Evolutionary conservation across 2,113 vertebrate genomes (phyloP).

Genomic region (Gopherus evgoodei): DNA sequence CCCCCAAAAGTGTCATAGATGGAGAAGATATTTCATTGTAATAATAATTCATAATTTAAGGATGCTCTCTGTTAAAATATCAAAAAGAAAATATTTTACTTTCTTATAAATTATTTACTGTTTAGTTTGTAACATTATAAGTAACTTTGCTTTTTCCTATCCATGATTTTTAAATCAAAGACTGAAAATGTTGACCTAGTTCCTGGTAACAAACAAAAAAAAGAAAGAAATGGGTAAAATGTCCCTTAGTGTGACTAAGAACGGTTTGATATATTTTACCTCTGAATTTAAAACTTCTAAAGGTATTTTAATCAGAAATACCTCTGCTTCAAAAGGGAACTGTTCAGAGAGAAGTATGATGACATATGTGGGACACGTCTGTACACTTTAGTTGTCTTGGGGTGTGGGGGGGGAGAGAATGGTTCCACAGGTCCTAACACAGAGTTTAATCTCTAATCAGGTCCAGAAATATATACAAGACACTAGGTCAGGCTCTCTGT

Average conservation of each 20-base stretch:
- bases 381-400: neutral
- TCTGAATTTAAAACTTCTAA: neutral
- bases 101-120: conserved; percentile 74
- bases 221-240: conserved; percentile 41
- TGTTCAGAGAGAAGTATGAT: neutral
- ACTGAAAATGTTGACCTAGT: conserved; percentile 65
- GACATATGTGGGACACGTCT: neutral
- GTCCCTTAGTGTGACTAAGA: neutral
- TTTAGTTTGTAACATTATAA: conserved; percentile 66
- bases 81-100: conserved; percentile 69
- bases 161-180: conserved; percentile 66
- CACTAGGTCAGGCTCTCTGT: neutral
- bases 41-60: conserved; percentile 67
- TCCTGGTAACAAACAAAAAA: conserved; percentile 62
- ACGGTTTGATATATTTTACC: neutral
- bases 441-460: neutral
- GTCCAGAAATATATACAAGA: neutral
- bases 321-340: neutral
- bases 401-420: neutral
- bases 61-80: conserved; percentile 68
- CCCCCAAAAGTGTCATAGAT: neutral
- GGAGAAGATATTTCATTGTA: neutral
- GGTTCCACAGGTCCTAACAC: neutral
- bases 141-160: conserved; percentile 62
- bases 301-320: neutral